Percentiles rank a stretch among this genome's conserved stretches.
phyloP scores from a whole-genome alignment of 1,140 invertebrate genomes.

The Semibalanus balanoides region DNA sequence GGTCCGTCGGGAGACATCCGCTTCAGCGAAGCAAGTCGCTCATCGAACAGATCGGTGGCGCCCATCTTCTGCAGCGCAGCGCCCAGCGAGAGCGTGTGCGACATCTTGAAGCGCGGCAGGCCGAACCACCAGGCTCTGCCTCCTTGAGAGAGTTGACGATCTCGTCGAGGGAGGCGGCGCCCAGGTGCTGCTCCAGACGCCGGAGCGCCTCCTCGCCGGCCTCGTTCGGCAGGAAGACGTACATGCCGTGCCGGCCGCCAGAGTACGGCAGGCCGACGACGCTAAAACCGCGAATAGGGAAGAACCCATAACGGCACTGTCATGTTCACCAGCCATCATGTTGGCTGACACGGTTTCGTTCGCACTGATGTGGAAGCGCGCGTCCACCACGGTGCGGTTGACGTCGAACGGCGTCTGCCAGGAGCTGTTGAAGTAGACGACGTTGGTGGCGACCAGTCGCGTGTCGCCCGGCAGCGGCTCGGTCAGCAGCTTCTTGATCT shows the following conservation, averaged over 20 bases:
- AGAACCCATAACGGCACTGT: slow-evolving; percentile 40
- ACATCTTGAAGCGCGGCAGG: slow-evolving; percentile 34
- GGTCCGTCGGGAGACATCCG: slow-evolving; percentile 34
- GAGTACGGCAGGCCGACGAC: slow-evolving; percentile 56
- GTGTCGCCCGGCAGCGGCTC: slow-evolving; percentile 31
- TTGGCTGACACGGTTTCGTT: slow-evolving; percentile 33
- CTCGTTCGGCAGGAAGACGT: slow-evolving; percentile 45
- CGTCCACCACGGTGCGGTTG: slow-evolving; percentile 38
- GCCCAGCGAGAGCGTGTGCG: slow-evolving; percentile 37
- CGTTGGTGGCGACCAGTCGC: slow-evolving; percentile 58
- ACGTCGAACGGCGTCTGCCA: slow-evolving; percentile 52
- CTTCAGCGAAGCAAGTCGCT: slow-evolving; percentile 41
- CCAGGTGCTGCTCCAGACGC: slow-evolving; percentile 17
- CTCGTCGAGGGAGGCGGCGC: slow-evolving; percentile 8
- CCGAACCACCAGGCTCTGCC: slow-evolving; percentile 32
- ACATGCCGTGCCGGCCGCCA: slow-evolving; percentile 45
- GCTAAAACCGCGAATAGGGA: slow-evolving; percentile 36
- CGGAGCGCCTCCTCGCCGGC: slow-evolving; percentile 17
- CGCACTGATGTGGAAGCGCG: slow-evolving; percentile 38
- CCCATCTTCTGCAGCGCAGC: slow-evolving; percentile 28
- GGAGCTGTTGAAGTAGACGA: slow-evolving; percentile 69
- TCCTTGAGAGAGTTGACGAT: not conserved
- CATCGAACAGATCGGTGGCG: slow-evolving; percentile 47
- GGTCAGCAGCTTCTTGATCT: slow-evolving; percentile 50
- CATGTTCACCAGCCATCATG: slow-evolving; percentile 49